Percentiles rank a stretch among this genome's conserved stretches.
Evolutionary conservation across 1,140 invertebrate species (phyloP).

Genomic region (Drosophila arizonae): DNA sequence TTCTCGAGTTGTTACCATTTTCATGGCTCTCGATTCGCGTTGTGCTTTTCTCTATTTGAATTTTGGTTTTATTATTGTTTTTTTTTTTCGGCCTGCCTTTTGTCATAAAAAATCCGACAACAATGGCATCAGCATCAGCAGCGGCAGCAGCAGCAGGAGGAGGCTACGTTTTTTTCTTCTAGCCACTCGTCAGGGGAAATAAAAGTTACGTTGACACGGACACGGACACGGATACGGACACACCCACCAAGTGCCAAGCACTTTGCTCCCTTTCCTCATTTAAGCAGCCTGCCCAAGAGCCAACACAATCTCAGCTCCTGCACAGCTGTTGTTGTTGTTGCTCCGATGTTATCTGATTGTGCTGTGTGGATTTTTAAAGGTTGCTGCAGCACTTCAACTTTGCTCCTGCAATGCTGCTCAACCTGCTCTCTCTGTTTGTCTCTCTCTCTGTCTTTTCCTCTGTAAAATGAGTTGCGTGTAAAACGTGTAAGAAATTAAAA

Average conservation of each 20-base stretch:
- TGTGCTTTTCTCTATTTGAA: slow-evolving; percentile 22
- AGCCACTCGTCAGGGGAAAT: slow-evolving; percentile 67
- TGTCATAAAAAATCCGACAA: slow-evolving; percentile 74
- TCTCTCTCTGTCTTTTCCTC: no score
- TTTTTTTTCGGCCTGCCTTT: slow-evolving; percentile 14
- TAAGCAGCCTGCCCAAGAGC: slow-evolving; percentile 25
- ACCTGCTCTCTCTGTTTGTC: no score
- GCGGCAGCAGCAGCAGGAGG: neutral
- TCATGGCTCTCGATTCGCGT: slow-evolving; percentile 45
- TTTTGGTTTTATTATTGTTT: neutral
- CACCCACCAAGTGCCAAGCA: slow-evolving; percentile 67
- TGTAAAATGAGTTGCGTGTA: slow-evolving; percentile 62
- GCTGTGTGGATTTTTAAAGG: slow-evolving; percentile 31
- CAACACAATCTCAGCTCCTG: slow-evolving; percentile 41
- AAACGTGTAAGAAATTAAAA: slow-evolving; percentile 77
- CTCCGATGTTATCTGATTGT: slow-evolving; percentile 27
- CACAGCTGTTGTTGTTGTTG: neutral
- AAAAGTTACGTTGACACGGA: slow-evolving; percentile 79
- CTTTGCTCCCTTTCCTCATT: slow-evolving; percentile 46
- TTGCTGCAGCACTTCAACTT: slow-evolving; percentile 6
- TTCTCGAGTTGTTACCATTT: slow-evolving; percentile 70
- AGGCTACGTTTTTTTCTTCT: slow-evolving; percentile 41
- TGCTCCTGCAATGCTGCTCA: slow-evolving; percentile 4
- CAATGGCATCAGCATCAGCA: slow-evolving; percentile 41
- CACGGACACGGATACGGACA: slow-evolving; percentile 62